These are phyloP conservation scores for Naja naja DNA, from an alignment of 2,113 vertebrate species.

Conservation along the genomic window DNA sequence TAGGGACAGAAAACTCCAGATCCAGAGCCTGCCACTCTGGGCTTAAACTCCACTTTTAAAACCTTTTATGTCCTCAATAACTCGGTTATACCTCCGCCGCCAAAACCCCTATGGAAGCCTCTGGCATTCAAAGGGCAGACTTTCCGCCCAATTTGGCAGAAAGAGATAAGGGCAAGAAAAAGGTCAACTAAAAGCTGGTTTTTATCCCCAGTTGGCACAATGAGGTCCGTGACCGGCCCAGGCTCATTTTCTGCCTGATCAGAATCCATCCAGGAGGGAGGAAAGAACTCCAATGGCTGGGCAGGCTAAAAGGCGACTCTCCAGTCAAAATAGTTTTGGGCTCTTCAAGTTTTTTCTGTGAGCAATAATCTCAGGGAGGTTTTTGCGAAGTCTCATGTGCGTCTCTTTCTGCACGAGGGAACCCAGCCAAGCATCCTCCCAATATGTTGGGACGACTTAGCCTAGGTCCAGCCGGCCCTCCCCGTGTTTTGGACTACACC, in stretches of 20 bases:
- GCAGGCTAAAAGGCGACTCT: fast-evolving
- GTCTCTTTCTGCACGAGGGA: fast-evolving
- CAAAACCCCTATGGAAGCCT: neutral
- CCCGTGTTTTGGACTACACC: neutral
- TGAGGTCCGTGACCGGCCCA: neutral
- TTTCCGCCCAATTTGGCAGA: neutral
- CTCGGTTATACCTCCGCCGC: neutral
- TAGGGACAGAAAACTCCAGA: neutral
- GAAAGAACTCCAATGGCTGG: neutral
- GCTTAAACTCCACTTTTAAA: neutral
- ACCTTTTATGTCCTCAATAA: neutral
- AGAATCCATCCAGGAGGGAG: fast-evolving
- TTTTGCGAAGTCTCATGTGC: neutral
- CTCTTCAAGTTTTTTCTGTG: neutral
- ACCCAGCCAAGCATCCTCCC: neutral
- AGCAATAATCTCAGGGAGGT: neutral
- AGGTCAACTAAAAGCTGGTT: neutral
- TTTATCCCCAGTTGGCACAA: neutral
- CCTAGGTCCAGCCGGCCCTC: neutral
- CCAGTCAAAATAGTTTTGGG: neutral
- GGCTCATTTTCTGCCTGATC: neutral
- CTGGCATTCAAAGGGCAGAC: neutral
- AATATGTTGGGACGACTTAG: neutral
- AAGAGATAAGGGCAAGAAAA: neutral
- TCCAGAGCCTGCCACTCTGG: neutral